A percentile compares a stretch with the other conserved stretches of the same genome.
These are phyloP conservation scores for Apostichopus japonicus DNA, from an alignment of 35 echinoderm and acorn worm species.

Conservation along the genomic window DNA sequence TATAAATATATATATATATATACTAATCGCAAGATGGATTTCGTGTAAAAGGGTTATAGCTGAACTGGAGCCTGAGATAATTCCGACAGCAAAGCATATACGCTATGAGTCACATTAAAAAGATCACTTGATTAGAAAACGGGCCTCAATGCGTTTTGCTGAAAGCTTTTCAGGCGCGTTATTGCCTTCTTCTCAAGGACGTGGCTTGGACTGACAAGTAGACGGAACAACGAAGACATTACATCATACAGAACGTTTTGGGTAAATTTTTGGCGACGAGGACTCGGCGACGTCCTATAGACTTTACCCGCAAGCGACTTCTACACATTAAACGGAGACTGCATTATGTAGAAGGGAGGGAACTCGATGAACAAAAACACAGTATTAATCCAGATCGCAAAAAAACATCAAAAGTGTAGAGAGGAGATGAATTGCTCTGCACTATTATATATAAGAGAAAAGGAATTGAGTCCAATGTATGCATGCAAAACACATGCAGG, in stretches of 20 bases:
- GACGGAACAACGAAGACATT: neutral
- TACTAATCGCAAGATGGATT: neutral
- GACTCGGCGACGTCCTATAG: neutral
- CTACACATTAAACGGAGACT: neutral
- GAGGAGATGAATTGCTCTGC: too few relatives aligned
- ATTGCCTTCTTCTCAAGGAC: neutral
- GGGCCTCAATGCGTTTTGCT: neutral
- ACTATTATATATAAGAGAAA: too few relatives aligned
- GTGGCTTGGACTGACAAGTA: neutral
- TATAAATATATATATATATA: too few relatives aligned
- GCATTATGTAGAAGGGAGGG: too few relatives aligned
- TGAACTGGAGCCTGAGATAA: neutral
- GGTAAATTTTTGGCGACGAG: neutral
- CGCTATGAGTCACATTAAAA: neutral
- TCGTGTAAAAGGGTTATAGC: neutral
- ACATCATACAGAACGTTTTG: neutral
- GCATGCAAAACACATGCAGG: too few relatives aligned
- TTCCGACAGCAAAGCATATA: neutral
- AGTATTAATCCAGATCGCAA: too few relatives aligned
- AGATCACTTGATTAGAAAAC: neutral
- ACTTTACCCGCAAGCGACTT: neutral
- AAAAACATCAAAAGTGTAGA: too few relatives aligned
- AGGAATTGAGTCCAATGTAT: too few relatives aligned
- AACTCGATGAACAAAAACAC: too few relatives aligned
- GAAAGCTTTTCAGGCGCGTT: neutral